phyloP scores from a whole-genome alignment of 1,140 invertebrate genomes.

The Pogonomyrmex californicus region DNA sequence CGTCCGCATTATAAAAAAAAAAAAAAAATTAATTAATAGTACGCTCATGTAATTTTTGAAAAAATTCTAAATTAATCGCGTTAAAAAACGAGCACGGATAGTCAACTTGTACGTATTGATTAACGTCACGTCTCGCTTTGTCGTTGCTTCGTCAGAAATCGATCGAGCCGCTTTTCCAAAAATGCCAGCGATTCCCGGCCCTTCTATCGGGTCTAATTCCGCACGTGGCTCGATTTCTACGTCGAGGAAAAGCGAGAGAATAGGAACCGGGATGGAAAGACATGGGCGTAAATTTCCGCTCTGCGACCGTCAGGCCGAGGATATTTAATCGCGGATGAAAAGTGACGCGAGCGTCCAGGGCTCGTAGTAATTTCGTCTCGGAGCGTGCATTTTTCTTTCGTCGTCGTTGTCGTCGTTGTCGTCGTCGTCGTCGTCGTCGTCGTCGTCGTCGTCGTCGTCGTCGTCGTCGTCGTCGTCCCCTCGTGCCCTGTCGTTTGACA shows the following conservation, averaged over 20 bases:
- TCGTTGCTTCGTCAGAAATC: neutral
- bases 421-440: conserved; percentile 18
- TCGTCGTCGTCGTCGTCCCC: conserved; percentile 2
- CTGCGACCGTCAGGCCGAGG: neutral
- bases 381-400: conserved; percentile 30
- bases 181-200: neutral
- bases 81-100: neutral
- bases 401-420: conserved; percentile 2
- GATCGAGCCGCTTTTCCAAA: conserved; percentile 23
- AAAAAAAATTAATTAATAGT: neutral
- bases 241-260: neutral
- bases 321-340: conserved; percentile 38
- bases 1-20: neutral
- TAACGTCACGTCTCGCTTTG: conserved; percentile 1
- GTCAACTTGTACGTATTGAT: neutral
- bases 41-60: neutral
- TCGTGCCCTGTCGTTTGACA: neutral
- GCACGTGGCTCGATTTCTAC: neutral
- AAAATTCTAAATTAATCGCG: neutral
- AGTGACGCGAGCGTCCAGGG: conserved; percentile 21
- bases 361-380: conserved; percentile 54
- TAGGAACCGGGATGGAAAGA: neutral
- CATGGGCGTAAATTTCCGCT: conserved; percentile 11
- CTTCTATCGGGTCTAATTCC: conserved; percentile 24
- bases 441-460: too few relatives aligned